Base-by-base conservation (phyloP, 2,888 invertebrate species). In the Ichneumoninae sp. region DNA sequence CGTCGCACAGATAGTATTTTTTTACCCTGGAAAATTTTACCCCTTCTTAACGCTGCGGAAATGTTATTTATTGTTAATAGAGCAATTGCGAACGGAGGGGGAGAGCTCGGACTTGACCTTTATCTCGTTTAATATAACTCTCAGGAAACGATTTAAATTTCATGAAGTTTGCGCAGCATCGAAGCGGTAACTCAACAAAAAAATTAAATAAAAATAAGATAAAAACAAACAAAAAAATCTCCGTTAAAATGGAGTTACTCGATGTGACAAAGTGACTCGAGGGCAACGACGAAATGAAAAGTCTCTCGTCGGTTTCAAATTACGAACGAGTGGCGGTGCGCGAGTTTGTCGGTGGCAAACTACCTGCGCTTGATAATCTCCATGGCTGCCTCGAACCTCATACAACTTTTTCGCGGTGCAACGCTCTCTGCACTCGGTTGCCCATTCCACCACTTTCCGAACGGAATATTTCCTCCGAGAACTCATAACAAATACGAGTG, bases 371-470 rank as follows among this genome's bases (percentile, higher is more conserved):
- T 69, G 44, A 78, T 78, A 30, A 36, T 62, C 69, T n/a, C 36
- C 44, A 47, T 60, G 60, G 78, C 47, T 10, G 30, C 33, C 40
- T 26, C 57, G 33, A 78, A 50, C 70, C 62, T 78, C 78, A 60
- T 60, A 69, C 26, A 78, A 70, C 70, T 78, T 78, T 70, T 60
- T 62, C 70, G 57, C 69, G 50, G 70, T 60, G 47, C 60, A 19
- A 22, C 22, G 1, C 60, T 8, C 33, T 13, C 26, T 33, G 22
- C 47, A 40, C 40, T 8, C 47, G 6, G 5, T 26, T 52, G 19
- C 36, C 47, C 16, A 19, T 60, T 47, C 33, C 40, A 16, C 44
- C 4, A 6, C 40, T 26, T 33, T 22, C 40, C 50, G 10, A 33
- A 52, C 22, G 13, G 30, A 66, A 66, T 52, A 52, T 36, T 76